phyloP scores from a whole-genome alignment of 1,140 invertebrate genomes.

The Conus ventricosus region DNA sequence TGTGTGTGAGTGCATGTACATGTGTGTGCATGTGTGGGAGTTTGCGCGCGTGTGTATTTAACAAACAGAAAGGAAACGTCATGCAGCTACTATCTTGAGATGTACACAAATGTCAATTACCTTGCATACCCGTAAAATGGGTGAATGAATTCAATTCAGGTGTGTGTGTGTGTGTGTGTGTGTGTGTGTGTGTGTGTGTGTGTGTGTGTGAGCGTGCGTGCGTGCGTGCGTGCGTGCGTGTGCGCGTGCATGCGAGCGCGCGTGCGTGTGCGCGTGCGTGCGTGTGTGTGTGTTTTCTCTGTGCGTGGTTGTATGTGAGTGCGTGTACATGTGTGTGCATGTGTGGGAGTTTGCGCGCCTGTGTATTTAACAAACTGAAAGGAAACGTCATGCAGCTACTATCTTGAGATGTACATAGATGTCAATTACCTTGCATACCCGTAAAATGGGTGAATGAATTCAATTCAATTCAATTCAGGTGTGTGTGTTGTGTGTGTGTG shows the following conservation, averaged over 20 bases:
- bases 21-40: neutral
- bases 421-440: too few relatives aligned
- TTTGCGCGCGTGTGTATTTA: neutral
- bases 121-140: too few relatives aligned
- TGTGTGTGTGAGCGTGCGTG: neutral
- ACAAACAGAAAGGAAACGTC: too few relatives aligned
- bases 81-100: too few relatives aligned
- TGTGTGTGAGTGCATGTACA: neutral
- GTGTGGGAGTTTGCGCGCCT: neutral
- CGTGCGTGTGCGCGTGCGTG: neutral
- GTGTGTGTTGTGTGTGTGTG: too few relatives aligned
- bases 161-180: constrained; percentile 6
- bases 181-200: neutral
- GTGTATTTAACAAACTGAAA: neutral
- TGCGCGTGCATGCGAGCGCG: neutral
- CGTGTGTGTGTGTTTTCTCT: too few relatives aligned
- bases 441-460: too few relatives aligned
- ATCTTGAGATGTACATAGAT: too few relatives aligned
- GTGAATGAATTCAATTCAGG: too few relatives aligned
- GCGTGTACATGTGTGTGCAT: neutral
- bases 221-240: neutral
- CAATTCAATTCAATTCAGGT: too few relatives aligned
- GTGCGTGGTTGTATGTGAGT: neutral
- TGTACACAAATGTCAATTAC: too few relatives aligned
- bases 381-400: too few relatives aligned